Evolutionary conservation across 2,797 vertebrate genomes (phyloP), one percentile per base, ranked within the genome.

Genomic region (Arnoldichthys spilopterus): DNA sequence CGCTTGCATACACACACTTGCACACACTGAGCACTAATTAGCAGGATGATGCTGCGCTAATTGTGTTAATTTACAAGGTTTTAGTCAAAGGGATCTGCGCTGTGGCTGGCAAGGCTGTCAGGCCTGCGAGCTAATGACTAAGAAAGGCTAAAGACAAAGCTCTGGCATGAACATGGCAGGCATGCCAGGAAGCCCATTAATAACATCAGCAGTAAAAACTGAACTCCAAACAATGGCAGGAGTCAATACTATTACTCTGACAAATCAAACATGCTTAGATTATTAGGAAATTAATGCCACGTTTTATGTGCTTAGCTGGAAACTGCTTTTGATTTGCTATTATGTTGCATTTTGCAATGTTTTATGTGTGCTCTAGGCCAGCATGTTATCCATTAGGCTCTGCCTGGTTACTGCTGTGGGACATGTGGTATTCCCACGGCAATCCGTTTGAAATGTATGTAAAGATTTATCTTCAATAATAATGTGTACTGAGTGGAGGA

Each of bases 1-100:
- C 22, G 59, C 56, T 24, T 32, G 45, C 64, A 56, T 54, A 9
- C 64, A 61, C 71, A n/a, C 59, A 58, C 94, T 93, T 94, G 91
- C 90, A 95, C 94, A 96, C 94, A 95, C 92, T 92, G 88, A 91
- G 92, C 95, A 93, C 95, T 98, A 98, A 98, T 99, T 98, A 98
- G 95, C 93, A 91, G 95, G 95, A 97, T 96, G 96, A 96, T 95
- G 95, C 95, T 95, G 95, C 94, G 94, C 96, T 99, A 98, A 99
- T 98, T 98, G 97, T 95, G 96, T 96, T 98, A 97, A 98, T 98
- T 98, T 97, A 97, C 96, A 96, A 96, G 96, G 96, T 96, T 98
- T 98, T 96, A 96, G 95, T 97, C 94, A 97, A 97, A 97, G 95
- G 94, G 94, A 96, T 95, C 92, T 91, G 93, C 93, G 94, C 94